These are phyloP conservation scores for Pagrus major DNA, from an alignment of 2,113 vertebrate genomes.

Conservation along the genomic window DNA sequence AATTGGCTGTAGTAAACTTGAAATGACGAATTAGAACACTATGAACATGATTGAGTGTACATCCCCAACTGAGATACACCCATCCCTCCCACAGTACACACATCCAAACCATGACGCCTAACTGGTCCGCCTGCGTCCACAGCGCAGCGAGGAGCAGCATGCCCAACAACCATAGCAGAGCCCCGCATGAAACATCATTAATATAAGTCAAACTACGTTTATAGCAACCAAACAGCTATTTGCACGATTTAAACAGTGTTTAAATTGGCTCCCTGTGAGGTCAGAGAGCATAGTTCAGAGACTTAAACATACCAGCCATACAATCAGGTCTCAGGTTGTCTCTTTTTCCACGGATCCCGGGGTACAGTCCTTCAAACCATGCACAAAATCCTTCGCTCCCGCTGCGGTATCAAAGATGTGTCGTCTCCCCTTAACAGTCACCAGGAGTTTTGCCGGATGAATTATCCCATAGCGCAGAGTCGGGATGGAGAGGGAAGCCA, in stretches of 20 bases:
- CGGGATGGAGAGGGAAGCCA: background rate
- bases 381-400: background rate
- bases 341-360: too few species aligned
- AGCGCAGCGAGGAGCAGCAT: slow-evolving; percentile 1
- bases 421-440: background rate
- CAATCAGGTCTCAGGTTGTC: too few species aligned
- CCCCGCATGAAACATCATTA: too few species aligned
- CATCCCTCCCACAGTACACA: background rate
- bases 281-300: too few species aligned
- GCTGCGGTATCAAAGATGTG: background rate
- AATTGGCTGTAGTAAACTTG: too few species aligned
- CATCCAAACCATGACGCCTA: background rate
- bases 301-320: too few species aligned
- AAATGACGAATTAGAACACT: too few species aligned
- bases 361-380: background rate
- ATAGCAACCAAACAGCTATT: too few species aligned
- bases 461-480: background rate
- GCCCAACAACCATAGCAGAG: background rate
- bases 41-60: slow-evolving; percentile 9
- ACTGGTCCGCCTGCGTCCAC: background rate
- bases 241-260: background rate
- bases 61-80: slow-evolving; percentile 6
- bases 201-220: too few species aligned
- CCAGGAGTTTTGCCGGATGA: background rate
- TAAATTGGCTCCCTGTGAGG: too few species aligned